These are phyloP conservation scores for Melanogrammus aeglefinus DNA, from an alignment of 2,797 vertebrate genomes.

Conservation along the genomic window DNA sequence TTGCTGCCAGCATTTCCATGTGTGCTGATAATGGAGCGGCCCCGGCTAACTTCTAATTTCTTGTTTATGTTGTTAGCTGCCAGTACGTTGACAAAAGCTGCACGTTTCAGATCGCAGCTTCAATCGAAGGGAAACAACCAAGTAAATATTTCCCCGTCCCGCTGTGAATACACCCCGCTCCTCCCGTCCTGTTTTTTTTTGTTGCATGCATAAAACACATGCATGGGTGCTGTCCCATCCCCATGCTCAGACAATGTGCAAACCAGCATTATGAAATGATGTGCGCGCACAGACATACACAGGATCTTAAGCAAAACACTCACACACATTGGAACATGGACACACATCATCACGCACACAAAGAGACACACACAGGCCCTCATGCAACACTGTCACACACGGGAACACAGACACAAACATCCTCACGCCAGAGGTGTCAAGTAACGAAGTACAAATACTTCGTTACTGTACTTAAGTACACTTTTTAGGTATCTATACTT, in stretches of 20 bases:
- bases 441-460: too few relatives aligned
- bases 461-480: too few relatives aligned
- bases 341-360: constrained; percentile 16
- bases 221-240: constrained; percentile 32
- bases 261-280: background rate
- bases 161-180: constrained; percentile 29
- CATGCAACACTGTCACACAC: background rate
- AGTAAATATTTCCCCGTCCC: constrained; percentile 8
- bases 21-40: constrained; percentile 35
- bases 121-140: background rate
- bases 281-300: too few relatives aligned
- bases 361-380: background rate
- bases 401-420: too few relatives aligned
- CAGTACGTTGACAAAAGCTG: constrained; percentile 22
- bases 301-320: too few relatives aligned
- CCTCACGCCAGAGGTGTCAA: too few relatives aligned
- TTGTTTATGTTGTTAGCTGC: constrained; percentile 38
- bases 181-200: background rate
- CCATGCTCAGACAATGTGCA: constrained; percentile 6
- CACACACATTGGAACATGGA: background rate
- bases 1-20: constrained; percentile 48
- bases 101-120: constrained; percentile 17
- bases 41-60: constrained; percentile 8
- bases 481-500: too few relatives aligned
- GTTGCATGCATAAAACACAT: constrained; percentile 19